These are phyloP conservation scores for Poicephalus gulielmi DNA, from an alignment of 2,113 vertebrate genomes.

Conservation along the genomic window DNA sequence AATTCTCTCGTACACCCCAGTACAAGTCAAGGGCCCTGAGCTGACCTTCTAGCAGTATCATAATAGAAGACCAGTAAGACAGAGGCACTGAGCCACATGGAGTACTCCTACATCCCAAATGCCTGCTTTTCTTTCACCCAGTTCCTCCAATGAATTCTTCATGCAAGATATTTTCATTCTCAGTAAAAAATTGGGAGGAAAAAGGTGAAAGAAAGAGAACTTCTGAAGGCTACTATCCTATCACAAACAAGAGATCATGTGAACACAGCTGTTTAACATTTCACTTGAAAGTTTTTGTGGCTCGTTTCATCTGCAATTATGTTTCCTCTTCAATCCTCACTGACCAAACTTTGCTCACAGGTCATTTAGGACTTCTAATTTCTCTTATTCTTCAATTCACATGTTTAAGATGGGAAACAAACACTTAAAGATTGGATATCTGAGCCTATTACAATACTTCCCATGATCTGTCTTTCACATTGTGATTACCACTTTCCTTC, in stretches of 20 bases:
- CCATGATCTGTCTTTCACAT: neutral
- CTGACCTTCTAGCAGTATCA: neutral
- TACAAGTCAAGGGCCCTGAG: neutral
- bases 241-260: neutral
- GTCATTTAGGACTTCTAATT: neutral
- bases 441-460: neutral
- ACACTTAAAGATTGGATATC: neutral
- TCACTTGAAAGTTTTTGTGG: neutral
- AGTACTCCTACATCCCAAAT: rapidly evolving
- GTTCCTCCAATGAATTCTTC: neutral
- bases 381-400: neutral
- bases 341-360: neutral
- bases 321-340: neutral
- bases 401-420: neutral
- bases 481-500: neutral
- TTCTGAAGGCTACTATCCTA: neutral
- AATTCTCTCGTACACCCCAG: neutral
- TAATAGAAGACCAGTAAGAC: neutral
- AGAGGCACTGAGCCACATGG: neutral
- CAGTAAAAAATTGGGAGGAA: neutral
- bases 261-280: neutral
- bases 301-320: neutral
- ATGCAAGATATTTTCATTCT: neutral
- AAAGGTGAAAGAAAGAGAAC: neutral
- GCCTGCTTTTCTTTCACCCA: neutral